These are phyloP conservation scores for Ceyx melanurus DNA, from an alignment of 2,113 vertebrate species.

Conservation along the genomic window DNA sequence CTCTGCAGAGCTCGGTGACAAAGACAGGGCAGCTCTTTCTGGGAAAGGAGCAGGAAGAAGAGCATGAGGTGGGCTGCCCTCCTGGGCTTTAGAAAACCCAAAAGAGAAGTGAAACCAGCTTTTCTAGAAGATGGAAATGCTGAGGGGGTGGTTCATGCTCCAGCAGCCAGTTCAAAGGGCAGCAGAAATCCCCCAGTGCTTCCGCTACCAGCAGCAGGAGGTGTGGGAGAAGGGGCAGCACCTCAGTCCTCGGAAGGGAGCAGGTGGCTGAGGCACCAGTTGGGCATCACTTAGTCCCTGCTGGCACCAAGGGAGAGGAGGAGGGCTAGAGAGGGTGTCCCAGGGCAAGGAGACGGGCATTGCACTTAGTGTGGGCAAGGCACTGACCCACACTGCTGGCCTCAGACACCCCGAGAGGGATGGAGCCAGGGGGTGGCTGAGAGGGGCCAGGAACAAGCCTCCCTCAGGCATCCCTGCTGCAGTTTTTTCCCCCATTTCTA, in stretches of 20 bases:
- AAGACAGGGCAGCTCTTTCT: accelerated
- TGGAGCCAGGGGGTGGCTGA: accelerated
- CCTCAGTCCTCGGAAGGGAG: not conserved
- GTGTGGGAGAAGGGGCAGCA: not conserved
- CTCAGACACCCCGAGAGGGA: not conserved
- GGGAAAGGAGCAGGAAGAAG: not conserved
- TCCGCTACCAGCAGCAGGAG: not conserved
- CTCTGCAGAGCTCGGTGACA: accelerated
- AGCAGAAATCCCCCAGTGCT: constrained; percentile 24
- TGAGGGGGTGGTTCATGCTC: constrained; percentile 18
- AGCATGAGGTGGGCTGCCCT: not conserved
- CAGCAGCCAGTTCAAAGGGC: not conserved
- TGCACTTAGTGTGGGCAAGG: not conserved
- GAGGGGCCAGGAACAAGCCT: not conserved
- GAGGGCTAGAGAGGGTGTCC: not conserved
- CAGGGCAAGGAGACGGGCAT: not conserved
- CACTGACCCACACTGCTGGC: accelerated
- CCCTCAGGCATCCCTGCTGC: not conserved
- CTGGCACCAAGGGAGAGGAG: not conserved
- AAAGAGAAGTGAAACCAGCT: constrained; percentile 45
- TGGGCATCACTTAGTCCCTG: not conserved
- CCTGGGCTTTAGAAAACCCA: not conserved
- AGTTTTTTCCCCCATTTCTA: not conserved
- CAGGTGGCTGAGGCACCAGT: not conserved
- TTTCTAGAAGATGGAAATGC: constrained; percentile 56